Evolutionary conservation across 2,888 invertebrate species (phyloP).

Genomic region (Hydrotaea cyrtoneurina): DNA sequence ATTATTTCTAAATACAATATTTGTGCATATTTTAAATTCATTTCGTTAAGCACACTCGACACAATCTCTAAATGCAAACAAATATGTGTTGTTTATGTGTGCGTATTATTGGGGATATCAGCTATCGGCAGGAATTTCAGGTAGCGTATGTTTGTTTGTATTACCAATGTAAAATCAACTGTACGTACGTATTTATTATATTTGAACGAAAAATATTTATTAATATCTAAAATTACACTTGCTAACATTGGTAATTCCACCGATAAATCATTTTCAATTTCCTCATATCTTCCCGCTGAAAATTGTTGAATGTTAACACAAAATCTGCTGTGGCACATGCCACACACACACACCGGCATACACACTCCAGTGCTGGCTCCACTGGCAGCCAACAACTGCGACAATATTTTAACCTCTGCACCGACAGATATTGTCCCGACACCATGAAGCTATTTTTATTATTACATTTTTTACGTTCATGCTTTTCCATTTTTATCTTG

Average conservation of each 20-base stretch:
- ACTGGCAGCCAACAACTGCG: neutral
- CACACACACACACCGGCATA: neutral
- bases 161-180: too few species aligned
- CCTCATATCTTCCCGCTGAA: neutral
- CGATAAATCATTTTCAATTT: slow-evolving; percentile 37
- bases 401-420: slow-evolving; percentile 30
- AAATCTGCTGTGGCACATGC: neutral
- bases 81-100: too few species aligned
- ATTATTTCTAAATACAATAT: too few species aligned
- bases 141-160: too few species aligned
- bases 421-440: slow-evolving; percentile 28
- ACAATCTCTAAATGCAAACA: too few species aligned
- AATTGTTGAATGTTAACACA: slow-evolving; percentile 37
- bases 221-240: slow-evolving; percentile 41
- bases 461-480: slow-evolving; percentile 36
- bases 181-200: neutral
- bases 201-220: slow-evolving; percentile 1
- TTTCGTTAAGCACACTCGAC: too few species aligned
- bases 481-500: slow-evolving; percentile 21
- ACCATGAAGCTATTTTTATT: slow-evolving; percentile 27
- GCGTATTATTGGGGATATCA: too few species aligned
- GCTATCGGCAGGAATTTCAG: too few species aligned
- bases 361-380: too few species aligned
- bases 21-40: too few species aligned
- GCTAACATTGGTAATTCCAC: slow-evolving; percentile 38